phyloP scores from a whole-genome alignment of 2,113 vertebrate species.

The Macquaria australasica region DNA sequence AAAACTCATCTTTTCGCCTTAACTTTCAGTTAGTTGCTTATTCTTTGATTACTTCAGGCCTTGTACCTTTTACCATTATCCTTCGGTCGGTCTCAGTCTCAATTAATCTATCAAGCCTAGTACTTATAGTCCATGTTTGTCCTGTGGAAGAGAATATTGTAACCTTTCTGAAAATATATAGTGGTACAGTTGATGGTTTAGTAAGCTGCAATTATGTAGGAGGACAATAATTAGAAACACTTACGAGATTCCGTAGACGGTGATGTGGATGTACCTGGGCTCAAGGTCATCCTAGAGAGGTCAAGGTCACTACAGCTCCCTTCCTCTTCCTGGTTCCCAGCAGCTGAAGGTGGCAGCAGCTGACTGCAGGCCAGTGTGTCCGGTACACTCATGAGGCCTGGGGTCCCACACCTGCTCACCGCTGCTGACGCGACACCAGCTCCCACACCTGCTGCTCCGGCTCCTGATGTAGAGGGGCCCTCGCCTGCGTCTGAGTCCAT shows the following conservation, averaged over 20 bases:
- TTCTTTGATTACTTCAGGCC: too few species aligned
- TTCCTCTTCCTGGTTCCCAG: constrained; percentile 90
- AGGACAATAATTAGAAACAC: constrained; percentile 57
- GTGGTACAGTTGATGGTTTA: not conserved
- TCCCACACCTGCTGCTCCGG: constrained; percentile 46
- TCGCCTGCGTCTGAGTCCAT: constrained; percentile 73
- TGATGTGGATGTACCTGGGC: constrained; percentile 93
- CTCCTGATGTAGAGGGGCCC: constrained; percentile 73
- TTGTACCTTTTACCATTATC: too few species aligned
- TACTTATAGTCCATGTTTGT: too few species aligned
- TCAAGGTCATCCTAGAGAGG: constrained; percentile 97
- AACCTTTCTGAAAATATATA: not conserved
- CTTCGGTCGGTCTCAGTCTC: too few species aligned
- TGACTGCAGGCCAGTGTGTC: constrained; percentile 92
- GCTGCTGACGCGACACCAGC: constrained; percentile 48
- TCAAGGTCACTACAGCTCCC: constrained; percentile 95
- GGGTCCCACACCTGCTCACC: constrained; percentile 77
- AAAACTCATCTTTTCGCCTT: too few species aligned
- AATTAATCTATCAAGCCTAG: too few species aligned
- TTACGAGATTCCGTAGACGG: constrained; percentile 96
- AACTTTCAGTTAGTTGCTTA: too few species aligned
- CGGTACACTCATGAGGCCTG: constrained; percentile 79
- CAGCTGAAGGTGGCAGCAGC: constrained; percentile 88
- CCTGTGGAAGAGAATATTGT: too few species aligned
- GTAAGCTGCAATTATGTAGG: not conserved